Conservation (phyloP, 2,888 invertebrate species). For the Dynastes tityus region DNA sequence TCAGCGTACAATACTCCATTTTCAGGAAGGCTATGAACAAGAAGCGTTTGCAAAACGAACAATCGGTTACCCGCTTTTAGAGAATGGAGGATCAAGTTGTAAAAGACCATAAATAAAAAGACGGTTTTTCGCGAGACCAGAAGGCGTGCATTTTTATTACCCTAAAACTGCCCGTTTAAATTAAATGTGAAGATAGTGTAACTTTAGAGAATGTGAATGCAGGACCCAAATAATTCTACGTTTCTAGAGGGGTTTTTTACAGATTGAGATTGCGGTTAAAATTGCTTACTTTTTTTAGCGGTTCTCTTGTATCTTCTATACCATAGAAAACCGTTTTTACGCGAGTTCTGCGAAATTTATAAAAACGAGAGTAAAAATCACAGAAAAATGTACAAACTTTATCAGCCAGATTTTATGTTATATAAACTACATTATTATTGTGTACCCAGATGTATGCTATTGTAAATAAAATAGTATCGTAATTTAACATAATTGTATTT, state of each 20-base stretch:
- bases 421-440: too few relatives aligned
- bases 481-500: too few relatives aligned
- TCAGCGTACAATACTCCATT: conserved; percentile 27
- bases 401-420: background rate
- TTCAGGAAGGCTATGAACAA: background rate
- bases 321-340: conserved; percentile 8
- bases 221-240: conserved; percentile 65
- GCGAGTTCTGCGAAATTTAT: background rate
- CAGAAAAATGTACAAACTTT: background rate
- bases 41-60: conserved; percentile 17
- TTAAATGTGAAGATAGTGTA: conserved; percentile 71
- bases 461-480: too few relatives aligned
- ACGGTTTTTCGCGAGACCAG: conserved; percentile 70
- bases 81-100: conserved; percentile 53
- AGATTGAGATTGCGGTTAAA: conserved; percentile 52
- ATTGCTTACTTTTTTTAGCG: conserved; percentile 20
- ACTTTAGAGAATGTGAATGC: conserved; percentile 62
- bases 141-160: conserved; percentile 72
- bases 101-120: conserved; percentile 70
- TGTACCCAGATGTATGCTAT: too few relatives aligned
- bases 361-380: background rate
- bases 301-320: conserved; percentile 19
- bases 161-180: conserved; percentile 72
- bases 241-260: conserved; percentile 58
- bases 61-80: conserved; percentile 56